phyloP scores from a whole-genome alignment of 1,140 invertebrate genomes.

The Stenopsyche tienmushanensis region DNA sequence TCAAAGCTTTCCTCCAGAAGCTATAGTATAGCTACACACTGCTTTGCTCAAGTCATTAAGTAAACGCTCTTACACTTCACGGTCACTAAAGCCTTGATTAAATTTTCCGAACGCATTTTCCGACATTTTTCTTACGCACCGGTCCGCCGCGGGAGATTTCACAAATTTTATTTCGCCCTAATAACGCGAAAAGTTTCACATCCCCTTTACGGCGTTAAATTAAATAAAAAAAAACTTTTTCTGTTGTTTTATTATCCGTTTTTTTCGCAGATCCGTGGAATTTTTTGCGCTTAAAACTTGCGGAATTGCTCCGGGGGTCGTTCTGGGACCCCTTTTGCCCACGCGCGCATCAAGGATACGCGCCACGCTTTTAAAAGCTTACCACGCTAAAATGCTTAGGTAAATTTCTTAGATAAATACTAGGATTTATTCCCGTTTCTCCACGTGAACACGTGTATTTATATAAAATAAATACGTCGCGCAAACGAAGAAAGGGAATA shows the following conservation, averaged over 20 bases:
- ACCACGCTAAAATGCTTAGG: constrained; percentile 14
- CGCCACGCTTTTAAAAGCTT: constrained; percentile 24
- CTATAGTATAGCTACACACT: too few species aligned
- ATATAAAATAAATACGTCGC: not conserved
- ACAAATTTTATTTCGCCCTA: constrained; percentile 31
- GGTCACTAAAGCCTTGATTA: constrained; percentile 20
- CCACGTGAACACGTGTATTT: not conserved
- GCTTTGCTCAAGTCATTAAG: not conserved
- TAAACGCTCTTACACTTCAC: constrained; percentile 16
- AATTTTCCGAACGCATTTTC: constrained; percentile 20
- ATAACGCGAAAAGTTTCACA: constrained; percentile 25
- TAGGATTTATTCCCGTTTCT: constrained; percentile 19
- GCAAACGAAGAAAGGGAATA: too few species aligned
- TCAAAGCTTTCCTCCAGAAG: too few species aligned
- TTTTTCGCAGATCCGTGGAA: constrained; percentile 10
- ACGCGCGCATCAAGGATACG: constrained; percentile 1
- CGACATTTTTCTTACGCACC: not conserved
- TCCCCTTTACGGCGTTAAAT: constrained; percentile 30
- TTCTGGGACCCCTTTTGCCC: not conserved
- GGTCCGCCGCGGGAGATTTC: constrained; percentile 18
- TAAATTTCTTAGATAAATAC: constrained; percentile 17
- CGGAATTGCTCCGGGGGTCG: not conserved
- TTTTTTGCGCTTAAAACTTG: constrained; percentile 30
- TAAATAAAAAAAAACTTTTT: constrained; percentile 38
- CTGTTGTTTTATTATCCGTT: constrained; percentile 30